Percentiles rank a stretch among this genome's conserved stretches.
Conservation (phyloP, 1,140 invertebrate genomes). For the Bombus superbus region DNA sequence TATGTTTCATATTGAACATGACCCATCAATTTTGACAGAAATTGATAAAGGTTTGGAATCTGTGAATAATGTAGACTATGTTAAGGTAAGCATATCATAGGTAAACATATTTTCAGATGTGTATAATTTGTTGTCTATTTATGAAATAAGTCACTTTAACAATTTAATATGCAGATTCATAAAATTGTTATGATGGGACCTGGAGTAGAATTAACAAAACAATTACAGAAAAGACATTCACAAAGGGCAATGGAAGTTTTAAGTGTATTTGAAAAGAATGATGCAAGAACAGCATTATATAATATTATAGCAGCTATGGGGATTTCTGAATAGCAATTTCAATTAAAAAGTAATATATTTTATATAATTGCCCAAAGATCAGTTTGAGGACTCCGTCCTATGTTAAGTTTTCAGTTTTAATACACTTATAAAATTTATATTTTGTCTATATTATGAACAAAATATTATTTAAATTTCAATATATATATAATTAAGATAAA, state of each 20-base stretch:
- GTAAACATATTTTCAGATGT: conserved; percentile 9
- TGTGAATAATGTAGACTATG: conserved; percentile 90
- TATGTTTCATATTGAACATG: conserved; percentile 90
- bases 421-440: conserved; percentile 34
- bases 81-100: conserved; percentile 79
- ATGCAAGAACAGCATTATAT: conserved; percentile 89
- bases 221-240: conserved; percentile 90
- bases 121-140: conserved; percentile 60
- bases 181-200: conserved; percentile 86
- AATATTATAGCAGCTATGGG: conserved; percentile 92
- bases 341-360: conserved; percentile 82
- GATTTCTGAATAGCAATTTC: conserved; percentile 86
- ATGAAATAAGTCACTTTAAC: neutral
- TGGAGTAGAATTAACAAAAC: conserved; percentile 89
- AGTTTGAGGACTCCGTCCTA: conserved; percentile 58
- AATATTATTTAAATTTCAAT: conserved; percentile 9
- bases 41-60: conserved; percentile 89
- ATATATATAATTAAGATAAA: neutral
- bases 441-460: conserved; percentile 1
- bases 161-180: conserved; percentile 83
- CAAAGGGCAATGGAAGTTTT: conserved; percentile 89
- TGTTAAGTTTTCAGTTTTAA: conserved; percentile 40
- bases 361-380: conserved; percentile 41
- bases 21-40: conserved; percentile 87
- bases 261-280: conserved; percentile 88